Conservation (phyloP, 1,140 invertebrate genomes). For the Amyelois transitella region DNA sequence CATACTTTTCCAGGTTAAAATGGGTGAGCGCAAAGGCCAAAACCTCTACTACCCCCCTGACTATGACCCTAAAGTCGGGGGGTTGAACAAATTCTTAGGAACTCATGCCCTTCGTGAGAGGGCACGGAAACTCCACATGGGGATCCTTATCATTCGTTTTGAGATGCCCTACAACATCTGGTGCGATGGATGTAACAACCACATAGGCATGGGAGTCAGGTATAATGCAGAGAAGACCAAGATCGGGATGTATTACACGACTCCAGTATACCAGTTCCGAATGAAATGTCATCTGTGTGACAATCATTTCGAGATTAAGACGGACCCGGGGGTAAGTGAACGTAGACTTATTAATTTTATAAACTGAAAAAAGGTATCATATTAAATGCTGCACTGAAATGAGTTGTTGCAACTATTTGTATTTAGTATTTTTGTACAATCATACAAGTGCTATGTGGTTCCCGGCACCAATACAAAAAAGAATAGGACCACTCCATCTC, state of each 20-base stretch:
- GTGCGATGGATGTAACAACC: slow-evolving; percentile 94
- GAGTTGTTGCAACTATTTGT: no score
- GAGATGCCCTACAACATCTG: slow-evolving; percentile 99
- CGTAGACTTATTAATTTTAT: background rate
- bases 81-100: slow-evolving; percentile 94
- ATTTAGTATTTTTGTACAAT: no score
- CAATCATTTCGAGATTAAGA: slow-evolving; percentile 99
- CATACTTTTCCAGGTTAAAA: slow-evolving; percentile 70
- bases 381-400: no score
- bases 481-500: no score
- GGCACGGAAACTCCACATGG: slow-evolving; percentile 94
- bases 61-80: slow-evolving; percentile 95
- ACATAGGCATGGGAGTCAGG: slow-evolving; percentile 98
- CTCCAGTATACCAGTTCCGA: slow-evolving; percentile 97
- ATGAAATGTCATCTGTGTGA: slow-evolving; percentile 99
- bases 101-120: slow-evolving; percentile 97
- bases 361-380: no score
- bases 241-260: slow-evolving; percentile 98
- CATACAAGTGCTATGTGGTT: no score
- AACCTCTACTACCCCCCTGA: slow-evolving; percentile 99
- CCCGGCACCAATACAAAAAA: no score
- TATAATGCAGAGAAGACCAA: slow-evolving; percentile 99
- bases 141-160: slow-evolving; percentile 98
- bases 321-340: slow-evolving; percentile 92
- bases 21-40: slow-evolving; percentile 98